phyloP scores from a whole-genome alignment of 2,113 vertebrate species.

The Planiliza haematocheilus region DNA sequence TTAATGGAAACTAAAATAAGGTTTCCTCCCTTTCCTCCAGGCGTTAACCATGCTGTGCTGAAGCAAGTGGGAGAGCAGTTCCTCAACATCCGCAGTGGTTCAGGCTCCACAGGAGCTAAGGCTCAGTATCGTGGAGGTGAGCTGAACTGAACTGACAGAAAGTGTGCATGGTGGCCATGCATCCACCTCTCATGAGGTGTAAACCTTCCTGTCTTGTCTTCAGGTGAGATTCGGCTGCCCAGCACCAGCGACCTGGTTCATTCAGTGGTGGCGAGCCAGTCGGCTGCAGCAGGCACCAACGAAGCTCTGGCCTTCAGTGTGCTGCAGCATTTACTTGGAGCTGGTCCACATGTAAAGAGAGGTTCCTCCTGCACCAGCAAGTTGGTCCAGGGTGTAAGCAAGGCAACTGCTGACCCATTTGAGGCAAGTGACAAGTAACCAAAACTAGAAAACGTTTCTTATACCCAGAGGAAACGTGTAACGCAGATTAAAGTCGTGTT shows the following conservation, averaged over 20 bases:
- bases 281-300: conserved; percentile 79
- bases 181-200: neutral
- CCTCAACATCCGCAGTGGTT: conserved; percentile 93
- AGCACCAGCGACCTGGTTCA: conserved; percentile 86
- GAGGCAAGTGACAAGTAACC: conserved; percentile 86
- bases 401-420: conserved; percentile 87
- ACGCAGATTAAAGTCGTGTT: neutral
- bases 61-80: conserved; percentile 96
- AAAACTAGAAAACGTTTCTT: too few species aligned
- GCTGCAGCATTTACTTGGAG: conserved; percentile 93
- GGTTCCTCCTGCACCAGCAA: conserved; percentile 85
- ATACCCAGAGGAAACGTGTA: too few species aligned
- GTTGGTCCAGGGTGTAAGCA: conserved; percentile 86
- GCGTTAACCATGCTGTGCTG: conserved; percentile 89
- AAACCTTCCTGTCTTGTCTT: neutral
- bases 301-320: conserved; percentile 91
- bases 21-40: conserved; percentile 70
- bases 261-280: conserved; percentile 88
- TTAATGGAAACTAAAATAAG: neutral
- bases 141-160: neutral
- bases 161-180: neutral
- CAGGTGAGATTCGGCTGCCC: conserved; percentile 90
- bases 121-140: conserved; percentile 91
- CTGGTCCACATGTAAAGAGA: conserved; percentile 92
- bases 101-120: conserved; percentile 84